Base-by-base conservation (phyloP, 2,888 invertebrate genomes). In the Glyphotaelius pellucidus region DNA sequence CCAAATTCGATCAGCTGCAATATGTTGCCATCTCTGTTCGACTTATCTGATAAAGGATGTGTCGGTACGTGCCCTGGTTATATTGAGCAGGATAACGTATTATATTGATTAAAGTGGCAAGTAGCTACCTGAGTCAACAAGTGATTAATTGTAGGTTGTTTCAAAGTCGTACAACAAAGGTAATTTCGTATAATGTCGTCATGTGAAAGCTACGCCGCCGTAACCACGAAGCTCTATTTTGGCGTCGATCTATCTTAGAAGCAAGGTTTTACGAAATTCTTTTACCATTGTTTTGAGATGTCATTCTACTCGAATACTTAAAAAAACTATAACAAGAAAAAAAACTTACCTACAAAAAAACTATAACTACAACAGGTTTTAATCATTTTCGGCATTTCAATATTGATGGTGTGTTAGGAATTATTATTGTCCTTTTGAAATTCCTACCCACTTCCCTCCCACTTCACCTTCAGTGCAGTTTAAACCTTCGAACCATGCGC, bases 1-100 rank as follows among this genome's bases (percentile, higher is more conserved):
- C 81, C 90, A 90, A 90, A 90, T 90, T 90, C 81, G 81, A 90
- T 90, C 90, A 90, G 31, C 31, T 90, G 90, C 90, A 90, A 90
- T 90, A 90, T 90, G 90, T 81, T 90, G 52, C 90, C 90, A 89
- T 89, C 88, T 89, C 79, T 42, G 88, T 25, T 89, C 67, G 88
- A 89, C 32, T 87, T 83, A 86, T 89, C 88, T 89, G 88, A 89
- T 89, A 89, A 89, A 89, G 67, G 80, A 79, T 79, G 79, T 32
- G n/a, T n/a, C n/a, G 79, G 32, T 67, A 79, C 88, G 88, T 89
- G 88, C 31, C 35, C 88, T 89, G 88, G 88, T 79, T 89, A 80
- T 89, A 80, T 79, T 31, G 79, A 31, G 88, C 87, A 67, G 67
- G 25, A 67, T 67, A 67, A 67, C 67, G 67, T 67, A 67, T 67